phyloP scores from a whole-genome alignment of 2,888 invertebrate genomes.

The Diabrotica balteata region DNA sequence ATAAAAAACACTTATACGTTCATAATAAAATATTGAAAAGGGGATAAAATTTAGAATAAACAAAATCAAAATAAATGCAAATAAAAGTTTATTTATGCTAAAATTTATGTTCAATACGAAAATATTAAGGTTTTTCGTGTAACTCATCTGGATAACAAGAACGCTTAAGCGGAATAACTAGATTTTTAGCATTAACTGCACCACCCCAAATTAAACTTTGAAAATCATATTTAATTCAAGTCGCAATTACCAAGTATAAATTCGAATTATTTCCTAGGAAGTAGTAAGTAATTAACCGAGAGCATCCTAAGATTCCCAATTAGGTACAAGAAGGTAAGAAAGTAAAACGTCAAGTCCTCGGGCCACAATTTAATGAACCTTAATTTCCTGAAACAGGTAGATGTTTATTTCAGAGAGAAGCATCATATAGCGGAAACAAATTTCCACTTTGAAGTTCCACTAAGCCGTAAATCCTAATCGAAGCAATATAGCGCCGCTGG shows the following conservation, averaged over 20 bases:
- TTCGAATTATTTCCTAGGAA: conserved; percentile 22
- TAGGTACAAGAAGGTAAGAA: conserved; percentile 20
- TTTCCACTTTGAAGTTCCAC: conserved; percentile 17
- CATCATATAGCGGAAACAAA: conserved; percentile 11
- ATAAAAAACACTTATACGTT: no score
- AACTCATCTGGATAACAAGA: conserved; percentile 2
- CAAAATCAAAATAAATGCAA: no score
- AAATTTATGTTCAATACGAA: no score
- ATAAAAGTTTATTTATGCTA: no score
- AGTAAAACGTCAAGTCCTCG: conserved; percentile 25
- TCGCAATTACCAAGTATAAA: conserved; percentile 15
- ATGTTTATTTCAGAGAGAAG: conserved; percentile 23
- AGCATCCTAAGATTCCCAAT: conserved; percentile 11
- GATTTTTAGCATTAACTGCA: conserved; percentile 19
- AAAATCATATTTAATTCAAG: conserved; percentile 24
- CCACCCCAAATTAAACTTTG: conserved; percentile 21
- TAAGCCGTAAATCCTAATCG: conserved; percentile 12
- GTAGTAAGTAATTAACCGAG: conserved; percentile 22
- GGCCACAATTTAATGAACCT: conserved; percentile 29
- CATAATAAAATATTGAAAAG: no score
- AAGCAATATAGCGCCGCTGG: conserved; percentile 2
- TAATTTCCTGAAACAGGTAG: conserved; percentile 27
- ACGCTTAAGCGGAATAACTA: conserved; percentile 13
- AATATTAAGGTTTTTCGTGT: no score
- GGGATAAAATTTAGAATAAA: no score